Conservation (phyloP, 2,888 invertebrate species). For the Acrobasis suavella region DNA sequence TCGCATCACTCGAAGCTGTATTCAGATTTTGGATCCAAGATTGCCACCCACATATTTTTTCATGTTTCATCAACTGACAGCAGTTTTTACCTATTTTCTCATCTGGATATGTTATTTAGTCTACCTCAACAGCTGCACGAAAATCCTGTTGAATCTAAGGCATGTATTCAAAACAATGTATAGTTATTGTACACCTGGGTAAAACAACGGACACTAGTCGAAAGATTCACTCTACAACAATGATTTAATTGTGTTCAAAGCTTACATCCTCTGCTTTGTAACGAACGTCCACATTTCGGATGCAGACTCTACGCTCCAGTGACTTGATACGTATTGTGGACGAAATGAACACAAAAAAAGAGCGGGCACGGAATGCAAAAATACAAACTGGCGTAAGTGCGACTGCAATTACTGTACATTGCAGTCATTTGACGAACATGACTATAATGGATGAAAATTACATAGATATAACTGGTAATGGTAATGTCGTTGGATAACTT, state of each 20-base stretch:
- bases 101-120: too few relatives aligned
- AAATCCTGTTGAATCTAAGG: too few relatives aligned
- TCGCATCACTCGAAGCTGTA: too few relatives aligned
- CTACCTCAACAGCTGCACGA: too few relatives aligned
- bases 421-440: slow-evolving; percentile 11
- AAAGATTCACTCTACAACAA: neutral
- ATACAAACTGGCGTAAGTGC: slow-evolving; percentile 3
- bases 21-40: too few relatives aligned
- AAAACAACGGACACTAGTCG: neutral
- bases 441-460: slow-evolving; percentile 9
- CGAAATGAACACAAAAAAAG: slow-evolving; percentile 2
- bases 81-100: too few relatives aligned
- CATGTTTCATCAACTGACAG: too few relatives aligned
- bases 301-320: slow-evolving; percentile 15
- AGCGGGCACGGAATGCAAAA: slow-evolving; percentile 4
- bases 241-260: slow-evolving; percentile 8
- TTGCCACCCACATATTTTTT: too few relatives aligned
- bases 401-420: slow-evolving; percentile 14
- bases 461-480: slow-evolving; percentile 2
- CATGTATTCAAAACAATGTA: neutral
- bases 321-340: slow-evolving; percentile 17
- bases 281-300: slow-evolving; percentile 9
- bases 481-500: neutral
- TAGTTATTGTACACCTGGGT: neutral
- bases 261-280: slow-evolving; percentile 15